Evolutionary conservation across 1,140 invertebrate genomes (phyloP).

Genomic region (Medauroidea extradentata): DNA sequence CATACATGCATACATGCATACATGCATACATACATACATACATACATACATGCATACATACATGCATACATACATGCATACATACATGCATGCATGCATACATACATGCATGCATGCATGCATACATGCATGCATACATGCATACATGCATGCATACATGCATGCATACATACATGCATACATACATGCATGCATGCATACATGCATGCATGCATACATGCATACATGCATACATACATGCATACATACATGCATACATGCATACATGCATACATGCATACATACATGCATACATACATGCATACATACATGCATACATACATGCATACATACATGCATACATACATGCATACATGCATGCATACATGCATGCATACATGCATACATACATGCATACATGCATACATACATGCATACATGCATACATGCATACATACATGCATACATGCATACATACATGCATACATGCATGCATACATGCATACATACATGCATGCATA

Average conservation of each 20-base stretch:
- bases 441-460: slow-evolving; percentile 3
- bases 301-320: slow-evolving; percentile 7
- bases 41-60: slow-evolving; percentile 12
- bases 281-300: slow-evolving; percentile 9
- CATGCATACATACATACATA: slow-evolving; percentile 12
- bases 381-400: slow-evolving; percentile 11
- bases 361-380: slow-evolving; percentile 4
- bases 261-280: slow-evolving; percentile 7
- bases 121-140: slow-evolving; percentile 8
- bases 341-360: slow-evolving; percentile 6
- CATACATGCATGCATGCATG: slow-evolving; percentile 6
- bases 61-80: slow-evolving; percentile 12
- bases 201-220: slow-evolving; percentile 9
- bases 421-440: slow-evolving; percentile 12
- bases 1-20: slow-evolving; percentile 3
- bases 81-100: slow-evolving; percentile 6
- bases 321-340: neutral
- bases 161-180: slow-evolving; percentile 12
- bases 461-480: slow-evolving; percentile 5
- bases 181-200: slow-evolving; percentile 9
- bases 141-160: slow-evolving; percentile 10
- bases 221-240: slow-evolving; percentile 10
- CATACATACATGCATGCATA: slow-evolving; percentile 8
- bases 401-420: slow-evolving; percentile 12
- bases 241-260: slow-evolving; percentile 8